These are phyloP conservation scores for Lytechinus variegatus DNA, from an alignment of 35 echinoderm and acorn worm genomes.

Conservation along the genomic window DNA sequence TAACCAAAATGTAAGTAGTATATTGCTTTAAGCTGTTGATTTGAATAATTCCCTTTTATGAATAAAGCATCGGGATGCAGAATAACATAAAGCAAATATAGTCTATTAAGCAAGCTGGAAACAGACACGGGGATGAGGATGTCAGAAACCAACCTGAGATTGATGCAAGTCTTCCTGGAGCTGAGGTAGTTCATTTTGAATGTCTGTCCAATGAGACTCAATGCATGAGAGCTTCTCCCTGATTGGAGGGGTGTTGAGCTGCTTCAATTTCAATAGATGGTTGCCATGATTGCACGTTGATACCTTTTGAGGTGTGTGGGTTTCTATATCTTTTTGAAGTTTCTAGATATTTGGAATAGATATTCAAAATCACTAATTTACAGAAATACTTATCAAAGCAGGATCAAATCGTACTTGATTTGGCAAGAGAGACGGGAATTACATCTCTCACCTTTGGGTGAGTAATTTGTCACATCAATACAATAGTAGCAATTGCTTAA, in stretches of 20 bases:
- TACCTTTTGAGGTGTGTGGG: slow-evolving; percentile 78
- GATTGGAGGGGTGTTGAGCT: slow-evolving; percentile 81
- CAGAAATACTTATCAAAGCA: background rate
- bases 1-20: no score
- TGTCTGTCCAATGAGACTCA: slow-evolving; percentile 79
- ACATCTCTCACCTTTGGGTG: no score
- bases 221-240: slow-evolving; percentile 74
- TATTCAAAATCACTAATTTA: background rate
- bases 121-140: background rate
- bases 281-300: slow-evolving; percentile 77
- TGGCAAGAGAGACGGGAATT: background rate
- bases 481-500: no score
- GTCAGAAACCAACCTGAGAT: slow-evolving; percentile 65
- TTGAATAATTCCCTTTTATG: no score
- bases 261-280: slow-evolving; percentile 88
- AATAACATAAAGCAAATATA: no score
- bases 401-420: background rate
- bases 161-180: slow-evolving; percentile 95
- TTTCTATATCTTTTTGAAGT: slow-evolving; percentile 89
- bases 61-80: no score
- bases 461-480: no score
- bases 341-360: slow-evolving; percentile 42
- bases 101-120: background rate
- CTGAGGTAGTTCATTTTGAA: slow-evolving; percentile 81
- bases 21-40: no score